Base-by-base conservation (phyloP, 1,140 invertebrate species). In the Cotesia glomerata region DNA sequence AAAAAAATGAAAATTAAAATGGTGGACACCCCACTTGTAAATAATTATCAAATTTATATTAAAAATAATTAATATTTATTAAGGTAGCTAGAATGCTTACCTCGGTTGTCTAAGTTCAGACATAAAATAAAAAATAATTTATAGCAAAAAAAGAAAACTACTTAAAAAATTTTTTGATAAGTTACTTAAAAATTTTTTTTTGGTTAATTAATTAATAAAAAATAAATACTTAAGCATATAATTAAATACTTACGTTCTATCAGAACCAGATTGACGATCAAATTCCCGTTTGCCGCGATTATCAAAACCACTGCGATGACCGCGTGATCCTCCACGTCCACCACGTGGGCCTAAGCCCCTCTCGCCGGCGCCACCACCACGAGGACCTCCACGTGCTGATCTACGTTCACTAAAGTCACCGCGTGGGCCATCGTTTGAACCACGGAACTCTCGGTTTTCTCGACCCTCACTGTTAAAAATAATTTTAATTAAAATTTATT, bases 241-340 rank as follows among this genome's bases (percentile, higher is more conserved):
- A 49, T 52, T 62, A 26, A 26, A 80, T 78, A 88, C 89, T 87
- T 89, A 94, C 92, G 95, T 97, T 89, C 95, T 96, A 82, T 98
- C 96, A 68, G 95, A 96, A 76, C 96, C 96, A 81, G 95, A 97
- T 85, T 97, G 95, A 74, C 97, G 91, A 87, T 98, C 97, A 86
- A 95, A 98, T 88, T 98, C 96, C 49, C 95, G 91, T 87, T 96
- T 97, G 52, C 93, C 92, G 75, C 93, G 89, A 75, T 93, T 91
- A 75, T 92, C 92, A 80, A 91, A 93, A 74, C 87, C 88, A 18
- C 89, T 86, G 14, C 88, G 78, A 9, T 82, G 80, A 14, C 86
- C 79, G 51, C 79, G 72, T 66, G 84, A 77, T 68, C 83, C 82
- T 13, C 86, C 83, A 61, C 88, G 81, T 74, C 89, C 87, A 74